Evolutionary conservation across 2,888 invertebrate genomes (phyloP).

Genomic region (Pseudanteris insignis): DNA sequence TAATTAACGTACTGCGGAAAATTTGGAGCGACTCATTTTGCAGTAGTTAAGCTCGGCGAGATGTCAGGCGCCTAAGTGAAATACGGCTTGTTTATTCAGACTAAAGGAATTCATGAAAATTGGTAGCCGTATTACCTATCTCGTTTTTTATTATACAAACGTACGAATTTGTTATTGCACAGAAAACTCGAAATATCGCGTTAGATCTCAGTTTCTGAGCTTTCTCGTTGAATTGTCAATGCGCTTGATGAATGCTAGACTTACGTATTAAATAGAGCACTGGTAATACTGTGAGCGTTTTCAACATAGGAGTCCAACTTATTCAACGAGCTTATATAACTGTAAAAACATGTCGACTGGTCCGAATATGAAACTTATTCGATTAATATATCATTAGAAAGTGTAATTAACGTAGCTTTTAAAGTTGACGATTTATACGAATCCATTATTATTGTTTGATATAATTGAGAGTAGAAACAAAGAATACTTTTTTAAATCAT

Average conservation of each 20-base stretch:
- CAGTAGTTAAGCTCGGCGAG: slow-evolving; percentile 30
- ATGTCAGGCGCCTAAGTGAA: slow-evolving; percentile 19
- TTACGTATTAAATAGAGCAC: slow-evolving; percentile 12
- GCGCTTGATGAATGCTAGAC: slow-evolving; percentile 8
- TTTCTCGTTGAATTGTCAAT: slow-evolving; percentile 5
- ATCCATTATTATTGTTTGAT: no score
- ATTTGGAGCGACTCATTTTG: slow-evolving; percentile 22
- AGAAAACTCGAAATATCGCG: not conserved
- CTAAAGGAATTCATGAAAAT: slow-evolving; percentile 13
- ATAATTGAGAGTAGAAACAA: no score
- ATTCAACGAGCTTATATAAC: slow-evolving; percentile 6
- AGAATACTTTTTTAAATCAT: no score
- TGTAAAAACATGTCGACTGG: no score
- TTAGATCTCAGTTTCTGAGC: not conserved
- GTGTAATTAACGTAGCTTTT: no score
- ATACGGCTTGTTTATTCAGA: slow-evolving; percentile 30
- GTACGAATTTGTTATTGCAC: not conserved
- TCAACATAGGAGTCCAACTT: slow-evolving; percentile 10
- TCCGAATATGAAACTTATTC: no score
- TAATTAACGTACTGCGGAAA: slow-evolving; percentile 24
- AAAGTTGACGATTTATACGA: no score
- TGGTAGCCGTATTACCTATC: not conserved
- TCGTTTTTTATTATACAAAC: not conserved
- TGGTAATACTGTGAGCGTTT: slow-evolving; percentile 8
- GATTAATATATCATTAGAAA: no score